Conservation (phyloP, 1,140 invertebrate species). For the Globodera rostochiensis region DNA sequence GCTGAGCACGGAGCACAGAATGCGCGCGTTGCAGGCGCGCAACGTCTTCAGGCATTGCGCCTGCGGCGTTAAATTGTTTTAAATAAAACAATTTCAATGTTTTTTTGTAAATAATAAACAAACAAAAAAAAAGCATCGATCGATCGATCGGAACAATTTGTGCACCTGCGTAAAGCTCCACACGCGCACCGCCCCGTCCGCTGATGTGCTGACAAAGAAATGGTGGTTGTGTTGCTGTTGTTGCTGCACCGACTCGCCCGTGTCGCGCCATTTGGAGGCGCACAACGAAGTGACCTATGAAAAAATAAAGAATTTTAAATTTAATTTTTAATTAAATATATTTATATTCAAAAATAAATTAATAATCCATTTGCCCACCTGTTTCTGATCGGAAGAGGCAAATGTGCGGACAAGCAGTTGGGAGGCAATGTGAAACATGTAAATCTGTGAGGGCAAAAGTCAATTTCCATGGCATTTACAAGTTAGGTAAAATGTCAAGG, state of each 20-base stretch:
- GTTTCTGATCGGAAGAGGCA: conserved; percentile 27
- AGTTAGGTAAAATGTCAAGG: too few relatives aligned
- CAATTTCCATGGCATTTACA: too few relatives aligned
- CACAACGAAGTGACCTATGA: conserved; percentile 54
- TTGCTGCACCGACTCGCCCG: conserved; percentile 2
- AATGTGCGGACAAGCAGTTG: conserved; percentile 59
- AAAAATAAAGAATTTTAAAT: conserved; percentile 26
- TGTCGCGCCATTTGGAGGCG: conserved; percentile 50
- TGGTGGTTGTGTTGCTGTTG: conserved; percentile 10
- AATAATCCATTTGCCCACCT: neutral
- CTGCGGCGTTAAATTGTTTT: conserved; percentile 18
- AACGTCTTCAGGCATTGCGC: conserved; percentile 55
- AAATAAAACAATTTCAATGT: neutral
- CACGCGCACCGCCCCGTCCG: conserved; percentile 53
- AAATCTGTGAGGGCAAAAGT: conserved; percentile 38
- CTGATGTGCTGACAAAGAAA: conserved; percentile 58
- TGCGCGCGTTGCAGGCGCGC: conserved; percentile 36
- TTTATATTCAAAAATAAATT: neutral
- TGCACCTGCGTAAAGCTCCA: conserved; percentile 55
- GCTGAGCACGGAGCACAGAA: conserved; percentile 58
- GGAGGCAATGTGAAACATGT: conserved; percentile 65
- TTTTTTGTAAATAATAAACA: neutral
- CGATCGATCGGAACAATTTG: neutral
- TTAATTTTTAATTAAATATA: conserved; percentile 39
- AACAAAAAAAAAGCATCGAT: neutral